Evolutionary conservation across 2,113 vertebrate species (phyloP).

Genomic region (Lepus timidus): DNA sequence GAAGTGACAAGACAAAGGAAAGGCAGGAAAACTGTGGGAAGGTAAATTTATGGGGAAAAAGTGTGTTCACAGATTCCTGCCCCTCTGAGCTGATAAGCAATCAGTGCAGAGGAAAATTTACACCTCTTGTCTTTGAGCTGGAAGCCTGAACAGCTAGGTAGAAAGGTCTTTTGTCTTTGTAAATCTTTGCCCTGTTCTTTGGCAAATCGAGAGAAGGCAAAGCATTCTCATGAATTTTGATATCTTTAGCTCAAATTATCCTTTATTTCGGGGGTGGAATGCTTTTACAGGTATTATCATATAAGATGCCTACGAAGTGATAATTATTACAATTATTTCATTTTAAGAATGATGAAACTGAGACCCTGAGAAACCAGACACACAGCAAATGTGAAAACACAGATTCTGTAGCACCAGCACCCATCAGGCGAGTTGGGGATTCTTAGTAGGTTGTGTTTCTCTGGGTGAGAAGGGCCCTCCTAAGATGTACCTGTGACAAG

Average conservation of each 20-base stretch:
- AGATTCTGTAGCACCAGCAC: neutral
- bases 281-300: neutral
- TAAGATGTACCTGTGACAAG: neutral
- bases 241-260: neutral
- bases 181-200: neutral
- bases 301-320: neutral
- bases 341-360: too few relatives aligned
- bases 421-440: neutral
- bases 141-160: too few relatives aligned
- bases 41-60: neutral
- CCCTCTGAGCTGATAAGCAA: neutral
- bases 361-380: neutral
- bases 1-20: neutral
- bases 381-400: fast-evolving
- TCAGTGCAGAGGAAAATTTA: neutral
- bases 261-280: neutral
- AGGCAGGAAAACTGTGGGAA: neutral
- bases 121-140: neutral
- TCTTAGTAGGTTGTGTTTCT: neutral
- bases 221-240: neutral
- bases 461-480: too few relatives aligned
- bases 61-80: neutral
- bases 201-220: neutral
- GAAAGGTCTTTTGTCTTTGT: neutral
- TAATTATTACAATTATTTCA: neutral